Evolutionary conservation across 2,888 invertebrate species (phyloP).

Genomic region (Ochlodes sylvanus): DNA sequence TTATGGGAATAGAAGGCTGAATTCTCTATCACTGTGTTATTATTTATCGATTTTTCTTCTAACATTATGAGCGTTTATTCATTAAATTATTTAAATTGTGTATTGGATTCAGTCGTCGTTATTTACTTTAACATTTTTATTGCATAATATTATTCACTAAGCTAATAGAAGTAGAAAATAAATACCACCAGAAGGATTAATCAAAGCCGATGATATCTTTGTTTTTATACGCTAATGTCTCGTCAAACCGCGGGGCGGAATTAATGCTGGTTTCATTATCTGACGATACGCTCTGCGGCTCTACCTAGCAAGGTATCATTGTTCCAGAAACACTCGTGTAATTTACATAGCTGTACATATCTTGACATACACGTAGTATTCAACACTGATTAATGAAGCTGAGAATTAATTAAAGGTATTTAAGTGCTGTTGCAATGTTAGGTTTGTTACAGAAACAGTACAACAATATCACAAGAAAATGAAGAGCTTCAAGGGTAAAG

Average conservation of each 20-base stretch:
- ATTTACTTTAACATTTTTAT: no score
- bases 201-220: conserved; percentile 33
- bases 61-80: not conserved
- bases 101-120: no score
- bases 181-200: conserved; percentile 20
- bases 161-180: conserved; percentile 1
- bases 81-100: no score
- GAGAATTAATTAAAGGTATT: conserved; percentile 5
- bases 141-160: no score
- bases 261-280: conserved; percentile 38
- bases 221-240: conserved; percentile 32
- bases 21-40: not conserved
- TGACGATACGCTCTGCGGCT: conserved; percentile 31
- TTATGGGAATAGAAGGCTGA: not conserved
- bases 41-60: not conserved
- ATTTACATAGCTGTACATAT: conserved; percentile 5
- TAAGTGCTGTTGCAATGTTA: no score
- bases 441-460: not conserved
- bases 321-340: conserved; percentile 25
- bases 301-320: conserved; percentile 19
- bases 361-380: conserved; percentile 15
- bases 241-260: conserved; percentile 34
- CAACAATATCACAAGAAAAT: not conserved
- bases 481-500: not conserved
- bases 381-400: conserved; percentile 4